These are phyloP conservation scores for Sciurus carolinensis DNA, from an alignment of 2,797 vertebrate genomes.

Conservation along the genomic window DNA sequence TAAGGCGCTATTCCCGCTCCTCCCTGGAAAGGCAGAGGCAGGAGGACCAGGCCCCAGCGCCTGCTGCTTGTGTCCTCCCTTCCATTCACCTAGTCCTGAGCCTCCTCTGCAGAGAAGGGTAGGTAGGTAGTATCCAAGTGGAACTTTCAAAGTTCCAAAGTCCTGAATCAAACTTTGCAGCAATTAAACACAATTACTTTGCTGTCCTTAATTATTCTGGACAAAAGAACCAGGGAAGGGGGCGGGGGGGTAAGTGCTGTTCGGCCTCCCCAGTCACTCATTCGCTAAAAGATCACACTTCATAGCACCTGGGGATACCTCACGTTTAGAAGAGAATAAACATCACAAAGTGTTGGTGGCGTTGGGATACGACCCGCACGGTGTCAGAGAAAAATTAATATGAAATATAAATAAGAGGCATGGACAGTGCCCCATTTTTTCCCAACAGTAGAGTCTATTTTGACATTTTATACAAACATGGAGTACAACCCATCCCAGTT, in stretches of 20 bases:
- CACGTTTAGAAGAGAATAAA: conserved; percentile 44
- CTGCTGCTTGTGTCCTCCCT: background rate
- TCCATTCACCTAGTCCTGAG: background rate
- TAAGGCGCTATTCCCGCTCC: background rate
- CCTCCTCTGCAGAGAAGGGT: background rate
- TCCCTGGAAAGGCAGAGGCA: background rate
- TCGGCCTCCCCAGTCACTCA: background rate
- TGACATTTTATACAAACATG: no score
- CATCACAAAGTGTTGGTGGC: conserved; percentile 7
- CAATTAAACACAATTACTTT: background rate
- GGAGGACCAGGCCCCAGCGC: background rate
- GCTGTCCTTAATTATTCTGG: background rate
- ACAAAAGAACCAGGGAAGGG: background rate
- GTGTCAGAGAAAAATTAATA: conserved; percentile 42
- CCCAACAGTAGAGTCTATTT: no score
- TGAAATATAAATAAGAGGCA: conserved; percentile 38
- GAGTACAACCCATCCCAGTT: no score
- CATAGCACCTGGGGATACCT: background rate
- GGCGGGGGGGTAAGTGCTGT: background rate
- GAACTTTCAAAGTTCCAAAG: conserved; percentile 50
- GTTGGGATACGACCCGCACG: background rate
- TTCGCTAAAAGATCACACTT: background rate
- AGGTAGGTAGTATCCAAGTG: background rate
- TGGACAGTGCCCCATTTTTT: conserved; percentile 59
- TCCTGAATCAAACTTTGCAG: background rate